Base-by-base conservation (phyloP, 1,140 invertebrate species). In the Lepidurus apus region DNA sequence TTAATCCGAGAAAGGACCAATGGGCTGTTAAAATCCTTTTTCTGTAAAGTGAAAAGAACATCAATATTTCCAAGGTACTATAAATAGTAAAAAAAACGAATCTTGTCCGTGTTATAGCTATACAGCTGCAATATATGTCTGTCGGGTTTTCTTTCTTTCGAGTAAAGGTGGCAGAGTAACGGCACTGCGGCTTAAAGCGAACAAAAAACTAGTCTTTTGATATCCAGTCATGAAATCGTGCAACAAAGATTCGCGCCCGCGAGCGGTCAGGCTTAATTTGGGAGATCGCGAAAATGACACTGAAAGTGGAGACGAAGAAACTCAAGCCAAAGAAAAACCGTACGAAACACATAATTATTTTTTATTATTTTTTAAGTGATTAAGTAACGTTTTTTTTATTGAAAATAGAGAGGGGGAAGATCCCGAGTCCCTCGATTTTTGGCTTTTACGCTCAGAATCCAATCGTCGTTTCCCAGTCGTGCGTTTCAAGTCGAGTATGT, bases 401-500 rank as follows among this genome's bases (percentile, higher is more conserved):
- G 17, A n/a, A 7, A 65, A 65, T n/a, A 65, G 21, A n/a, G 21
- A n/a, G 2, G 53, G 21, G 53, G 53, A 65, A 7, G 53, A 65
- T 8, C 53, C 53, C 53, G 13, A 65, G 8, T 65, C 53, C 21
- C 17, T 65, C 53, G 53, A 65, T 65, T 65, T 65, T 65, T 65
- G 53, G 53, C 53, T 65, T 65, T 21, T 65, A 21, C 53, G 53
- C 13, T 65, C 53, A 13, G 53, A 65, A 21, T 65, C 1, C 17
- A 65, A 65, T 65, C 53, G 53, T 17, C 53, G 53, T 4, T 65
- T 65, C 21, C 53, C 53, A n/a, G 53, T 65, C 53, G 53, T 65
- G 53, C 53, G 53, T n/a, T 65, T 65, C 53, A 65, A 65, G 53
- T 65, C 53, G 13, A 65, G 53, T 65, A 65, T 65, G 53, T 65